Base-by-base conservation (phyloP, 2,113 vertebrate genomes). In the Andinoacara biseriatus region DNA sequence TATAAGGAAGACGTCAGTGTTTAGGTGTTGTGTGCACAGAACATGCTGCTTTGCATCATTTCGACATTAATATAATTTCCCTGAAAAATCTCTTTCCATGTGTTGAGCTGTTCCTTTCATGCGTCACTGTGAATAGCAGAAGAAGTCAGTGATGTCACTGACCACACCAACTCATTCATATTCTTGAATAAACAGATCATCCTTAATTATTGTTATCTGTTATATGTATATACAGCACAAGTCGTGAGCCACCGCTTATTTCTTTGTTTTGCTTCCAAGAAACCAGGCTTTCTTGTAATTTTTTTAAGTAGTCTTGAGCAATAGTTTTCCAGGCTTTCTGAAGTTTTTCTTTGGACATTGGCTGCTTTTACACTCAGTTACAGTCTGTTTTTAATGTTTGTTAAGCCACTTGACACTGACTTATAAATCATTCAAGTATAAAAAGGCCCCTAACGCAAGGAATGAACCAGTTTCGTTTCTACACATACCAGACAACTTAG, bases 111-210 rank as follows among this genome's bases (percentile, higher is more conserved):
- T 46, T 79, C 43, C 14, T 17, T 24, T 43, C 58, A 62, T 58
- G 72, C 78, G 17, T 76, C 83, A 58, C 49, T 26, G 54, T 65
- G 60, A 80, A 56, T 59, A 40, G 17, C 69, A 79, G 56, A 80
- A 29, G 65, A 69, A 46, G 59, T 56, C 61, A 52, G 38, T 76
- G 62, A 74, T 80, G 43, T 33, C 54, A 76, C 72, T 81, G 60
- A 59, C 83, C 60, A 62, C 29, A 65, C 20, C 76, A 40, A 46
- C 76, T 75, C 38, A 80, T 80, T 43, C 54, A 26, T 61, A 63
- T 49, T 80, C 40, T 56, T 5, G 46, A 17, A 67, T 63, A 62
- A 61, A 62, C 63, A 56, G 18, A n/a, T 17, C 24, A 58, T 69
- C 26, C 7, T 46, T 69, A 26, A 80, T 69, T 14, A 29, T 61